Conservation (phyloP, 2,888 invertebrate species). For the Melieria crassipennis region DNA sequence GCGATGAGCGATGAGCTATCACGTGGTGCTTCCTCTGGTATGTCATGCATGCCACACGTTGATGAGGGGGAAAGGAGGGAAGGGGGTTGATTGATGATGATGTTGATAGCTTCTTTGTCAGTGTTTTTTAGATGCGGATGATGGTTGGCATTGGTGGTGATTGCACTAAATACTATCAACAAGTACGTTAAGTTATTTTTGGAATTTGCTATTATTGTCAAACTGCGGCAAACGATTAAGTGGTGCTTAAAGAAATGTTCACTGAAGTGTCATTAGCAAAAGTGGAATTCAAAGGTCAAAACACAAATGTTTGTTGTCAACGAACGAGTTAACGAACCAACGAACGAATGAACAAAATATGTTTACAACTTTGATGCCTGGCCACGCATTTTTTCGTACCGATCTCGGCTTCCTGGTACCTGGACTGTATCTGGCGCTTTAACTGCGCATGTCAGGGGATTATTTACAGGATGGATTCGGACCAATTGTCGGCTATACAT, state of each 20-base stretch:
- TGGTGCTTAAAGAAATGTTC: constrained; percentile 5
- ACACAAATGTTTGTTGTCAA: constrained; percentile 16
- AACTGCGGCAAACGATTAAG: not conserved
- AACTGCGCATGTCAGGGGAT: too few relatives aligned
- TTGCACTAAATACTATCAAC: too few relatives aligned
- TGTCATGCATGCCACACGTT: too few relatives aligned
- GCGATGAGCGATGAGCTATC: not conserved
- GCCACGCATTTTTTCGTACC: constrained; percentile 62
- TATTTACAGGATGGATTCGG: constrained; percentile 3
- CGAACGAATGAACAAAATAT: not conserved
- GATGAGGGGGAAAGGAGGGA: not conserved
- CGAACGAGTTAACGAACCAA: constrained; percentile 12
- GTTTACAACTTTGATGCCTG: constrained; percentile 57
- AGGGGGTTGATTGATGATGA: not conserved
- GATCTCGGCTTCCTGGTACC: too few relatives aligned
- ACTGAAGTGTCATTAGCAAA: constrained; percentile 19
- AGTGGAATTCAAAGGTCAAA: constrained; percentile 10
- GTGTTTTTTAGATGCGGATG: too few relatives aligned
- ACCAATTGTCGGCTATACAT: not conserved
- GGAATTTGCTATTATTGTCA: too few relatives aligned
- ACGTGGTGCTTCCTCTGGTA: too few relatives aligned
- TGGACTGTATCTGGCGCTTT: too few relatives aligned
- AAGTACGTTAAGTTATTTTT: too few relatives aligned
- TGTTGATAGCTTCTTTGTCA: not conserved
- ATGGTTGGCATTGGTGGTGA: too few relatives aligned